Conservation (phyloP, 2,888 invertebrate genomes). For the Strigamia transsilvanica region DNA sequence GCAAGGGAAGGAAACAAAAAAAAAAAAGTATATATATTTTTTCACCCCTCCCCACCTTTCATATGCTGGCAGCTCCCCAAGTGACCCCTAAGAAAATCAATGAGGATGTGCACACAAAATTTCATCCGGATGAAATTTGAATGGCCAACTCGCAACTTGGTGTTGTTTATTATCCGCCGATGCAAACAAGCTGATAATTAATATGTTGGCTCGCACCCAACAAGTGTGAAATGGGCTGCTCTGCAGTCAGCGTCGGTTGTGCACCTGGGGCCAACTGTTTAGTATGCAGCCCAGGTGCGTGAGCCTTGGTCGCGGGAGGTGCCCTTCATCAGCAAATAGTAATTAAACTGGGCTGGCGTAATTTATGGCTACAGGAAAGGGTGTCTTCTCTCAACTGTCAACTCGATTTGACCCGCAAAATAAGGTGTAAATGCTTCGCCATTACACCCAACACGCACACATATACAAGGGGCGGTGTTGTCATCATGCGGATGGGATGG, state of each 20-base stretch:
- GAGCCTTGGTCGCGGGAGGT: slow-evolving; percentile 48
- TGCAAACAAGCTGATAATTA: slow-evolving; percentile 50
- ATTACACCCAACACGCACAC: slow-evolving; percentile 12
- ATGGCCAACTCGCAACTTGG: slow-evolving; percentile 12
- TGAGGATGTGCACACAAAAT: slow-evolving; percentile 23
- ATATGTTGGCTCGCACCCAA: slow-evolving; percentile 48
- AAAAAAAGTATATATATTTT: slow-evolving; percentile 12
- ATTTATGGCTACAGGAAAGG: slow-evolving; percentile 51
- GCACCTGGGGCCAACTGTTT: slow-evolving; percentile 43
- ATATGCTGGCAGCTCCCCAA: slow-evolving; percentile 38
- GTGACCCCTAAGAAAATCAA: slow-evolving; percentile 44
- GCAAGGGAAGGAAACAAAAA: not conserved
- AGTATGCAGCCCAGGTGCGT: slow-evolving; percentile 51
- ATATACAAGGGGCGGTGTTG: slow-evolving; percentile 11
- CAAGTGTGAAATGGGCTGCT: slow-evolving; percentile 51
- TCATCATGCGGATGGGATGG: not conserved
- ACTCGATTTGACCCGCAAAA: slow-evolving; percentile 21
- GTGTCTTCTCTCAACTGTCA: slow-evolving; percentile 50
- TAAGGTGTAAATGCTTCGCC: slow-evolving; percentile 22
- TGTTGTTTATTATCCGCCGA: slow-evolving; percentile 37
- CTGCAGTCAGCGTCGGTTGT: slow-evolving; percentile 41
- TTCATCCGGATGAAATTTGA: slow-evolving; percentile 3
- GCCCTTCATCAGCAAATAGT: slow-evolving; percentile 52
- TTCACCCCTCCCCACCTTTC: not conserved
- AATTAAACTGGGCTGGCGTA: slow-evolving; percentile 51